These are phyloP conservation scores for Thunnus albacares DNA, from an alignment of 2,797 vertebrate genomes.

Conservation along the genomic window DNA sequence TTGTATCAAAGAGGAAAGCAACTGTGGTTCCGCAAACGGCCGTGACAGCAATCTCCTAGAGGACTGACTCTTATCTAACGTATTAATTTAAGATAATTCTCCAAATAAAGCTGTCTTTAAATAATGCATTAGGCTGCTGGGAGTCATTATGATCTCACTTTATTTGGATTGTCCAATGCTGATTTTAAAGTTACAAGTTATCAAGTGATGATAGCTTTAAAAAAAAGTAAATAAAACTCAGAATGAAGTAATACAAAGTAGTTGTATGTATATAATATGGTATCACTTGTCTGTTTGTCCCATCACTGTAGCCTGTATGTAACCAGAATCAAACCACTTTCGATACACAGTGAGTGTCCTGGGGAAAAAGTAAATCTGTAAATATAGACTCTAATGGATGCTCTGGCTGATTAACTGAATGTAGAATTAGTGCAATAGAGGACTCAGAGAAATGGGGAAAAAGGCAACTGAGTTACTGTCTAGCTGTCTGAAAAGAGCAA, in stretches of 20 bases:
- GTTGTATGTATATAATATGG: neutral
- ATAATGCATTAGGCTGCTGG: slow-evolving; percentile 54
- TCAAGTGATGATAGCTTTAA: neutral
- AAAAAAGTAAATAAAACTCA: neutral
- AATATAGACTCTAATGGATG: neutral
- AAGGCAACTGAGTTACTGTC: neutral
- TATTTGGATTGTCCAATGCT: slow-evolving; percentile 14
- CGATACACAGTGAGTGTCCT: too few species aligned
- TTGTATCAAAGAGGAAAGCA: slow-evolving; percentile 71
- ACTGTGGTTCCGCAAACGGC: slow-evolving; percentile 55
- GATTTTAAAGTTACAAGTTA: neutral
- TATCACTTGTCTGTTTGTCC: neutral
- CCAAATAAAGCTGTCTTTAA: slow-evolving; percentile 38
- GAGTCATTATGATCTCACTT: slow-evolving; percentile 61
- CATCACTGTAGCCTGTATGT: neutral
- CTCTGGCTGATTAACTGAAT: too few species aligned
- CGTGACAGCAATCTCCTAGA: slow-evolving; percentile 65
- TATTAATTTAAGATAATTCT: slow-evolving; percentile 71
- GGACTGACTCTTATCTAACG: slow-evolving; percentile 64
- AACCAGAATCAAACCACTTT: neutral
- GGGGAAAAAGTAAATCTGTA: neutral
- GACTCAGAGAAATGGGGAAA: neutral
- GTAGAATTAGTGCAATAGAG: neutral
- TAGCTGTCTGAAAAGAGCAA: neutral
- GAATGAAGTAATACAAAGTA: neutral